A percentile compares a stretch with the other conserved stretches of the same genome.
Conservation (phyloP, 2,797 vertebrate genomes). For the Thamnophis elegans region DNA sequence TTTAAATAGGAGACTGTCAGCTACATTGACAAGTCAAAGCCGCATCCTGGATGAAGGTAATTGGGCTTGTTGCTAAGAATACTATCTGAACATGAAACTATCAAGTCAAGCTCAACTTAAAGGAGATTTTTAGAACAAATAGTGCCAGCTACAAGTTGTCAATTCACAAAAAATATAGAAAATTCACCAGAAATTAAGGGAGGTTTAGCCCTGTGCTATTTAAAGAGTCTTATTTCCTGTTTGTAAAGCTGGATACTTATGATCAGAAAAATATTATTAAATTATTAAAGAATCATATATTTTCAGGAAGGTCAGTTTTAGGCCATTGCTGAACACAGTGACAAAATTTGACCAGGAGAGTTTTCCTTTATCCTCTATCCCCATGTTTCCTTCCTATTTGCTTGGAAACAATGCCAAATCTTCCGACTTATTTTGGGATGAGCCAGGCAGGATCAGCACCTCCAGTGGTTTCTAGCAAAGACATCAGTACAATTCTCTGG, state of each 20-base stretch:
- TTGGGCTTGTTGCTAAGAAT: background rate
- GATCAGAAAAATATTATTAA: background rate
- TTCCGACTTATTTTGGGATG: background rate
- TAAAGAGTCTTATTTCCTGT: constrained; percentile 22
- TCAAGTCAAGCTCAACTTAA: background rate
- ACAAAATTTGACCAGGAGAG: background rate
- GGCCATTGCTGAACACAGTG: background rate
- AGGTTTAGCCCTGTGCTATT: background rate
- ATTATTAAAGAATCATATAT: background rate
- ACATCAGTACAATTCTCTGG: background rate
- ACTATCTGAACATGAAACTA: background rate
- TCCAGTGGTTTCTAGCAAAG: background rate
- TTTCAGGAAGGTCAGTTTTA: background rate
- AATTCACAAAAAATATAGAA: constrained; percentile 8
- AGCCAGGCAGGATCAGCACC: background rate
- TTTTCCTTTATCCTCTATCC: background rate
- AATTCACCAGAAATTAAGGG: background rate
- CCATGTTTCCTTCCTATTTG: background rate
- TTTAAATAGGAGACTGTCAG: background rate
- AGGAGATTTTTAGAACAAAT: background rate
- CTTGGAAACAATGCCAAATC: background rate
- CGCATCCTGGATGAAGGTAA: background rate
- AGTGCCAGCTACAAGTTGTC: constrained; percentile 9
- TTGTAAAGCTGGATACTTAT: background rate
- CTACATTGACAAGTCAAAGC: background rate